Conservation (phyloP, 2,113 vertebrate genomes). For the Phoxinus phoxinus region DNA sequence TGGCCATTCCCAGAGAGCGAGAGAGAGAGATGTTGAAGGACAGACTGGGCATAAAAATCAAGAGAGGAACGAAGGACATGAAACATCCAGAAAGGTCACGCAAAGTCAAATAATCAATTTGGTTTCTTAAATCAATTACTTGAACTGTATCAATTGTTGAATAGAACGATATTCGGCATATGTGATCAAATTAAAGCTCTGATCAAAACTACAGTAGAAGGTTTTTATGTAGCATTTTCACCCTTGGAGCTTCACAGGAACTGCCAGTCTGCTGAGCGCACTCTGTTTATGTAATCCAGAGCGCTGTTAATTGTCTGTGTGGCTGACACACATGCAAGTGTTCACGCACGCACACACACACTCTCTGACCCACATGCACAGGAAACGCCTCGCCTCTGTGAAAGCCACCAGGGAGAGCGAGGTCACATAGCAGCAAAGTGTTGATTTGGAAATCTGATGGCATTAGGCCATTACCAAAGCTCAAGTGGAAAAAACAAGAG, state of each 20-base stretch:
- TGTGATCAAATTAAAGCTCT: not conserved
- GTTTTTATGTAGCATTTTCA: not conserved
- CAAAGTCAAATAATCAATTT: constrained; percentile 13
- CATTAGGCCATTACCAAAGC: constrained; percentile 48
- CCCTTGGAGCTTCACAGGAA: not conserved
- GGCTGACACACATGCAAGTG: constrained; percentile 36
- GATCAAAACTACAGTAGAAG: not conserved
- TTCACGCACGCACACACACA: constrained; percentile 15
- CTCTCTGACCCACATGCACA: constrained; percentile 16
- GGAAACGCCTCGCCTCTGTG: constrained; percentile 31
- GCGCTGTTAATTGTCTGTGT: constrained; percentile 29
- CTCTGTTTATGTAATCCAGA: constrained; percentile 35
- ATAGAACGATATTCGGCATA: not conserved
- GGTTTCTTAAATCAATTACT: not conserved
- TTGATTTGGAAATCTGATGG: constrained; percentile 54
- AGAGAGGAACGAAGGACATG: not conserved
- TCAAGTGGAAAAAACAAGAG: constrained; percentile 34
- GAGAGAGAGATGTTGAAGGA: constrained; percentile 18
- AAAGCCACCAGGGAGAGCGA: constrained; percentile 39
- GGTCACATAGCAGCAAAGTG: constrained; percentile 50
- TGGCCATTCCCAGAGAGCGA: constrained; percentile 51
- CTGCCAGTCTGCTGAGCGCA: constrained; percentile 4
- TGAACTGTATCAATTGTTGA: not conserved
- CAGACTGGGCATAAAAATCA: not conserved
- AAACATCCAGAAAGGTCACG: constrained; percentile 15